These are phyloP conservation scores for Augochlora pura DNA, from an alignment of 1,140 invertebrate genomes.

Conservation along the genomic window DNA sequence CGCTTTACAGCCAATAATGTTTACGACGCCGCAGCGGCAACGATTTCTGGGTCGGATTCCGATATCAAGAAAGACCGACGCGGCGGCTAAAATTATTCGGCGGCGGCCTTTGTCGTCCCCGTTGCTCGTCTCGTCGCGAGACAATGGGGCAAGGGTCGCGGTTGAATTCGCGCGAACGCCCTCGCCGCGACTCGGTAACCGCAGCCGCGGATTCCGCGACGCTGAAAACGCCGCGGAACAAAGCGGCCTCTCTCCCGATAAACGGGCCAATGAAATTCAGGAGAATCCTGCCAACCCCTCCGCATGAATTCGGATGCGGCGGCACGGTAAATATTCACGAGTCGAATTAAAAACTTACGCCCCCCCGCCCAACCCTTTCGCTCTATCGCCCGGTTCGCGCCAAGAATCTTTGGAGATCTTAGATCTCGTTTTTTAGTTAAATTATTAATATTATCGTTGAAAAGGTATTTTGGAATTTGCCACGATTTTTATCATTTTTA, in stretches of 20 bases:
- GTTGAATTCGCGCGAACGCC: constrained; percentile 8
- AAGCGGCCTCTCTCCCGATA: not conserved
- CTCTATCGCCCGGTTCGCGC: no score
- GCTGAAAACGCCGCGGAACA: constrained; percentile 11
- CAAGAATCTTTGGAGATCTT: not conserved
- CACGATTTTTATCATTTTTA: no score
- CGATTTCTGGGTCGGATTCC: not conserved
- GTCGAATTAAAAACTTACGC: constrained; percentile 18
- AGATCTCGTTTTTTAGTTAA: no score
- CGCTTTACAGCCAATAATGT: not conserved
- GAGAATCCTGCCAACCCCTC: not conserved
- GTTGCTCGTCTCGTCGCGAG: not conserved
- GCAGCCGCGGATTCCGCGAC: constrained; percentile 23
- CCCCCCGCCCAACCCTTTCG: not conserved
- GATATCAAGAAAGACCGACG: not conserved
- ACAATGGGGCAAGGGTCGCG: constrained; percentile 1
- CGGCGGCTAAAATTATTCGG: constrained; percentile 9
- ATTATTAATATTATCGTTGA: no score
- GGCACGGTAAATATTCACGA: constrained; percentile 40
- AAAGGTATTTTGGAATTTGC: no score
- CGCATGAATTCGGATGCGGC: constrained; percentile 31
- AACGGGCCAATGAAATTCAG: constrained; percentile 50
- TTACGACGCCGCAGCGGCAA: not conserved
- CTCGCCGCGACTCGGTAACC: not conserved
- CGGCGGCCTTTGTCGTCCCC: not conserved